Conservation (phyloP, 2,797 vertebrate genomes). For the Emys orbicularis region DNA sequence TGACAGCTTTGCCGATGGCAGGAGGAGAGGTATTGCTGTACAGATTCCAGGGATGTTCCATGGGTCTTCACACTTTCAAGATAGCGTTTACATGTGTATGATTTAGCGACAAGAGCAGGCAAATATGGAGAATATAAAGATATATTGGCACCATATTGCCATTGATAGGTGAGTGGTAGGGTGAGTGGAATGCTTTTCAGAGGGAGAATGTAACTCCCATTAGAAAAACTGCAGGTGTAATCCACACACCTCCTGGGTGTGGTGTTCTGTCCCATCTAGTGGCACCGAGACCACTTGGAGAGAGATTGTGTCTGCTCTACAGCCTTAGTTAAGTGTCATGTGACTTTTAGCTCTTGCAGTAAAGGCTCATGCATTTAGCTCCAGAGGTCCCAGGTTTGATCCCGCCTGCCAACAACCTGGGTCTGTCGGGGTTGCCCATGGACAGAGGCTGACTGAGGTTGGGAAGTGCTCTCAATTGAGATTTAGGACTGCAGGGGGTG, state of each 20-base stretch:
- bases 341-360: no score
- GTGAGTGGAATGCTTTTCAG: neutral
- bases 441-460: neutral
- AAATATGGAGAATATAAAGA: conserved; percentile 50
- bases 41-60: conserved; percentile 42
- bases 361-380: neutral
- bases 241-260: no score
- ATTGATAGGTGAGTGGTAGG: neutral
- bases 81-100: neutral
- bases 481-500: neutral
- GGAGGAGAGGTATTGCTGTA: conserved; percentile 10
- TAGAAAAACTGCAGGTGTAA: neutral
- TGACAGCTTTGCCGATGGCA: conserved; percentile 44
- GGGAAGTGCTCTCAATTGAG: neutral
- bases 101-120: conserved; percentile 29
- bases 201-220: neutral
- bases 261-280: no score
- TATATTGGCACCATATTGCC: neutral
- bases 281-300: no score
- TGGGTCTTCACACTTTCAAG: conserved; percentile 16
- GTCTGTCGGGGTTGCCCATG: neutral
- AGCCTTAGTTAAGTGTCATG: no score
- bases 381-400: no score
- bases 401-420: no score
- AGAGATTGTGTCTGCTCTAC: no score